phyloP scores from a whole-genome alignment of 2,888 invertebrate species.

The Clusia tigrina region DNA sequence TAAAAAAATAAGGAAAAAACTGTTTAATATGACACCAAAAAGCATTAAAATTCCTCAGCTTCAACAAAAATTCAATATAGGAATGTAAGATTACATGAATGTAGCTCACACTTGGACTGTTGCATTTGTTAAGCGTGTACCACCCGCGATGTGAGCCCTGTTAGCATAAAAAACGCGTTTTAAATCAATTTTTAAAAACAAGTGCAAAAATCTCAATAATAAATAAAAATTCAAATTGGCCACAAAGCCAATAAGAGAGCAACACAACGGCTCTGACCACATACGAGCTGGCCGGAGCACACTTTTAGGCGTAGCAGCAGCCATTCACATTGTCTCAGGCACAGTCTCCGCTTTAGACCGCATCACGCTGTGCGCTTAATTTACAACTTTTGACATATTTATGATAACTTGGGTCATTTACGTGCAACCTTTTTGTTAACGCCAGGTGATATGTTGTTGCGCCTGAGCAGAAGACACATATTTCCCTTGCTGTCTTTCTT shows the following conservation, averaged over 20 bases:
- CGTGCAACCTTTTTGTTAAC: conserved; percentile 60
- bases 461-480: conserved; percentile 36
- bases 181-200: conserved; percentile 56
- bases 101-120: background rate
- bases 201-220: conserved; percentile 54
- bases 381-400: conserved; percentile 63
- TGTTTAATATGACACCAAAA: conserved; percentile 7
- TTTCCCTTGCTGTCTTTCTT: conserved; percentile 32
- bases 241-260: conserved; percentile 9
- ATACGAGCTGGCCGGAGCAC: no score
- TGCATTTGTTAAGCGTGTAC: conserved; percentile 40
- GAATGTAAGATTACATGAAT: background rate
- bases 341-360: background rate
- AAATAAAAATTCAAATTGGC: conserved; percentile 11
- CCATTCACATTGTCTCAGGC: no score
- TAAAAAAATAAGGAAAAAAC: no score
- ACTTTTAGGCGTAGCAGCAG: conserved; percentile 2
- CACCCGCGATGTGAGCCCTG: conserved; percentile 45
- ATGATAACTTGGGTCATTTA: conserved; percentile 64
- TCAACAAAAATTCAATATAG: background rate
- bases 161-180: conserved; percentile 41
- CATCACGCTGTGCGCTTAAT: conserved; percentile 60
- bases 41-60: background rate
- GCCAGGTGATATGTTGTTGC: conserved; percentile 55
- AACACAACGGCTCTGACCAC: conserved; percentile 3